These are phyloP conservation scores for Drosophila maculinotata DNA, from an alignment of 2,888 invertebrate species.

Conservation along the genomic window DNA sequence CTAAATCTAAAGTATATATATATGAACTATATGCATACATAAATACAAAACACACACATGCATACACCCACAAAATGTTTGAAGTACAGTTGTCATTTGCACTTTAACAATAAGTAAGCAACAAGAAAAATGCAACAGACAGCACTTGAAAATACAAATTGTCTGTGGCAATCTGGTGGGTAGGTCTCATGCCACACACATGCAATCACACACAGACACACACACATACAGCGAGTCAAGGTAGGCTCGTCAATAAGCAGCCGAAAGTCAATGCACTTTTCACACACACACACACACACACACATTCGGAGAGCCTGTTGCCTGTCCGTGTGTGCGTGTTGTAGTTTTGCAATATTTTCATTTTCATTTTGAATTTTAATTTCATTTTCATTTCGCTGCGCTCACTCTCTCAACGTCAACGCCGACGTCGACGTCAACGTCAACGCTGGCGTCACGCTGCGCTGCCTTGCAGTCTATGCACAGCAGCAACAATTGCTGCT, in stretches of 20 bases:
- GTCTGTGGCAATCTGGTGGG: constrained; percentile 42
- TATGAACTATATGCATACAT: background rate
- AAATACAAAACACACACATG: background rate
- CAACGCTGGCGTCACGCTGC: constrained; percentile 43
- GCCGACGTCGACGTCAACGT: constrained; percentile 18
- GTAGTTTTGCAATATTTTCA: constrained; percentile 78
- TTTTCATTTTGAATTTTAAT: constrained; percentile 77
- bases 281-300: constrained; percentile 35
- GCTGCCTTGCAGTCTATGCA: constrained; percentile 42
- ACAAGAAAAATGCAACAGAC: constrained; percentile 14
- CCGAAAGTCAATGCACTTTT: constrained; percentile 70
- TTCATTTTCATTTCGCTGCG: constrained; percentile 73
- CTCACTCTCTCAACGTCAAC: constrained; percentile 34
- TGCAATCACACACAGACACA: constrained; percentile 13
- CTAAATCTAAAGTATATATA: no score
- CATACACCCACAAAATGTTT: constrained; percentile 7
- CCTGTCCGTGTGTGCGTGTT: constrained; percentile 47
- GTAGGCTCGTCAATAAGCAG: constrained; percentile 46
- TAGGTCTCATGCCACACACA: constrained; percentile 48
- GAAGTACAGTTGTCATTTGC: constrained; percentile 33
- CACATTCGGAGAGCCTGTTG: constrained; percentile 16
- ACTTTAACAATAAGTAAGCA: constrained; percentile 36
- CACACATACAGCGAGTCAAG: constrained; percentile 20
- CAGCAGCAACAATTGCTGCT: constrained; percentile 21
- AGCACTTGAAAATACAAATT: constrained; percentile 49